phyloP scores from a whole-genome alignment of 2,113 vertebrate species.

The Isichthys henryi region DNA sequence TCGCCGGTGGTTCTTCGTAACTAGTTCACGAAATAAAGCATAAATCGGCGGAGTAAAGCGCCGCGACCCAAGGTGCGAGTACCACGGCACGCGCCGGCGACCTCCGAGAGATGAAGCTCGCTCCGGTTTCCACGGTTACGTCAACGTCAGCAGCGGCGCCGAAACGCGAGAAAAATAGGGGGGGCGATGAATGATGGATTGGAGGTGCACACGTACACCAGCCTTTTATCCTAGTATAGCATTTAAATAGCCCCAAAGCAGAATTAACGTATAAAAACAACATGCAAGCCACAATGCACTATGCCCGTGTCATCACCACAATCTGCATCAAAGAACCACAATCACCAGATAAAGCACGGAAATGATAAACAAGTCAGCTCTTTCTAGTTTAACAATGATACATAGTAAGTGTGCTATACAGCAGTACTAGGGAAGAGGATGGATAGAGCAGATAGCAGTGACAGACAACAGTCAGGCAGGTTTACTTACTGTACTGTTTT shows the following conservation, averaged over 20 bases:
- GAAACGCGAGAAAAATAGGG: not conserved
- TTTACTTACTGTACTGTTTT: not conserved
- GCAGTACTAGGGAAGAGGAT: not conserved
- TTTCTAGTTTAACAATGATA: not conserved
- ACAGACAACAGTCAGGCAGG: not conserved
- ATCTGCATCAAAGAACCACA: not conserved
- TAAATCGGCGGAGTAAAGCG: not conserved
- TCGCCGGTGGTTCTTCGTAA: not conserved
- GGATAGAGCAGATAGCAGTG: not conserved
- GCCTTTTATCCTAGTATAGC: not conserved
- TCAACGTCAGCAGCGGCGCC: not conserved
- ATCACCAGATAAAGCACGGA: not conserved
- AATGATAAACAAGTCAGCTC: not conserved
- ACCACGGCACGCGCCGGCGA: not conserved
- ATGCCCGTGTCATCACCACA: not conserved
- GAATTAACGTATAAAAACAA: not conserved
- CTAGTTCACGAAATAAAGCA: not conserved
- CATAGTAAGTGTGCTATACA: not conserved
- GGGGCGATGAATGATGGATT: not conserved
- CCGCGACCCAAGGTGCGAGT: not conserved
- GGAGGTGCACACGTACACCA: not conserved
- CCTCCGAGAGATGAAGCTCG: not conserved
- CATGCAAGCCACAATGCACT: not conserved
- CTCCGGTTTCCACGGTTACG: not conserved
- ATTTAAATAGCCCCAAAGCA: not conserved